Base-by-base conservation (phyloP, 2,888 invertebrate species). In the Callinectes sapidus region DNA sequence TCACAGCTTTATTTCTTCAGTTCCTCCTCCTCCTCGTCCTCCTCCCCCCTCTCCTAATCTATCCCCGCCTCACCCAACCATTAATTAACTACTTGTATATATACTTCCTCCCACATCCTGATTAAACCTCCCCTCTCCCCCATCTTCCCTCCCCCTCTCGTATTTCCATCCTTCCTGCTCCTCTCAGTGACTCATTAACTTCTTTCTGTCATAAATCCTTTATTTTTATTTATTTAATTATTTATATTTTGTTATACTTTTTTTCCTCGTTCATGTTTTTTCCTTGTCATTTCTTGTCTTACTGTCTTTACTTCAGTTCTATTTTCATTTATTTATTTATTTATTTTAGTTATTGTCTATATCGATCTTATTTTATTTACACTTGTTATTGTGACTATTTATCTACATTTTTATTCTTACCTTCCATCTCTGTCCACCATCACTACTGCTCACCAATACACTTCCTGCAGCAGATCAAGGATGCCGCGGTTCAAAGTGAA, bases 401-500 rank as follows among this genome's bases (percentile, higher is more conserved):
- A 61, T 61, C 3, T 18, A 61, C 61, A 23, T 18, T 18, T 61
- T 10, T 18, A 61, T 23, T 23, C 23, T 18, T 18, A 16, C 2
- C 23, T 61, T 23, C 71, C 23, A 0, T 28, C 28, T 6, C n/a
- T n/a, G 1, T 71, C 66, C 66, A 71, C 23, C 23, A 61, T 6
- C 23, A 61, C 71, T 28, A 13, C 13, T 28, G 28, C n/a, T 71
- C 10, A 3, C 28, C n/a, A 23, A 8, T 71, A n/a, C 28, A n/a
- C 66, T 1, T n/a, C 77, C 77, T n/a, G 23, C 85, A 42, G 14
- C 90, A 92, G 92, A 90, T 28, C 48, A 16, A 89, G 48, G 39
- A 94, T 94, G 94, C 28, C 89, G 35, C 48, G 71, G 48, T 93
- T 94, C 66, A 92, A 94, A 54, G 86, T 91, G 2, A 90, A 93